Base-by-base conservation (phyloP, 2,888 invertebrate genomes). In the Gonocerus acuteangulatus region DNA sequence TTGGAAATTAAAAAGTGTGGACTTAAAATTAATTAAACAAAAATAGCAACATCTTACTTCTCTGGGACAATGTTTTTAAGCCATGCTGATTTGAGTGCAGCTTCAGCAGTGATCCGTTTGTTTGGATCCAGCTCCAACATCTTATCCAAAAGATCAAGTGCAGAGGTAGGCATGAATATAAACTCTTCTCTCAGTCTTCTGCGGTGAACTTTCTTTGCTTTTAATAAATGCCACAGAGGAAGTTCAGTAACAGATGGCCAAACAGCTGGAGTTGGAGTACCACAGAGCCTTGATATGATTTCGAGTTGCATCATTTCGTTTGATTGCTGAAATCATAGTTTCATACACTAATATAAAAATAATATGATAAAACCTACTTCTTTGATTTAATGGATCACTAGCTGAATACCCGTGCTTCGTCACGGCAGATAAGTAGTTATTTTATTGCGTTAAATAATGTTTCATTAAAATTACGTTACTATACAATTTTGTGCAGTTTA, bases 61-160 rank as follows among this genome's bases (percentile, higher is more conserved):
- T 90, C 90, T 13, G 94, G 91, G 72, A 90, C 85, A 49, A 97
- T 85, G 73, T 88, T 87, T 76, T 86, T 88, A 59, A 99, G 78
- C 96, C 96, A 99, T 27, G 87, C 82, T 66, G 90, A 89, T 73
- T 88, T 86, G 2, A 99, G 81, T 2, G 96, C 96, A 71, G 94
- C 90, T 66, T 93, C 91, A 1, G 97, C 95, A 1, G 94, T 90
- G 68, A 96, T 92, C 67, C 99, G 79, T 71, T 86, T 87, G 48
- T 87, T 87, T 0, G 99, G 99, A 78, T 99, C 97, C 68, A 99
- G 77, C 72, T 93, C 93, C 67, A 99, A 77, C 96, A 99, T 96
- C 73, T 87, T 83, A 75, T 97, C 96, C 54, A 97, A 80, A 65
- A 97, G 80, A 73, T 93, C 93, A 60, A 97, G 79, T 1, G 96